These are phyloP conservation scores for Stomatorhinus ivindoensis DNA, from an alignment of 2,113 vertebrate genomes.

Conservation along the genomic window DNA sequence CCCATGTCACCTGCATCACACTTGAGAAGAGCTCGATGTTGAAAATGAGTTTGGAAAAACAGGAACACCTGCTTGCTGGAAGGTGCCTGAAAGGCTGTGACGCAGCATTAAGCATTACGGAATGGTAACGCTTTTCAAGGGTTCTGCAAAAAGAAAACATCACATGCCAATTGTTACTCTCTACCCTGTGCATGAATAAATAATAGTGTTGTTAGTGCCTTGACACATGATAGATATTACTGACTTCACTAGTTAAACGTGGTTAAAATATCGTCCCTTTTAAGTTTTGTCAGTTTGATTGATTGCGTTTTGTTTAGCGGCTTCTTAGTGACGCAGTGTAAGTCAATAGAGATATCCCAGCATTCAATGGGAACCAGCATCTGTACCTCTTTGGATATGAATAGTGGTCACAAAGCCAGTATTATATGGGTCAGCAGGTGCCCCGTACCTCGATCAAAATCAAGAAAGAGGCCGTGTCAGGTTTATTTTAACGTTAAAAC, in stretches of 20 bases:
- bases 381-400: not conserved
- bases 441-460: not conserved
- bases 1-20: not conserved
- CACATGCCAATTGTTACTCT: not conserved
- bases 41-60: not conserved
- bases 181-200: not conserved
- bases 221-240: not conserved
- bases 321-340: not conserved
- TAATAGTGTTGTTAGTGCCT: not conserved
- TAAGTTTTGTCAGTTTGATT: not conserved
- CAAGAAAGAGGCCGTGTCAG: too few relatives aligned
- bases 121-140: not conserved
- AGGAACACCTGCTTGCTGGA: constrained; percentile 1
- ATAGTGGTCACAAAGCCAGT: not conserved
- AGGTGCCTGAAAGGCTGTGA: not conserved
- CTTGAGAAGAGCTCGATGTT: not conserved
- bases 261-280: not conserved
- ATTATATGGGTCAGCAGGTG: not conserved
- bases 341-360: not conserved
- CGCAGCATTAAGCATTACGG: not conserved
- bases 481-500: not conserved
- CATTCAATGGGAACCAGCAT: not conserved
- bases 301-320: not conserved
- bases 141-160: not conserved
- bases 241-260: not conserved